Conservation (phyloP, 2,888 invertebrate species). For the Sarcophaga rosellei region DNA sequence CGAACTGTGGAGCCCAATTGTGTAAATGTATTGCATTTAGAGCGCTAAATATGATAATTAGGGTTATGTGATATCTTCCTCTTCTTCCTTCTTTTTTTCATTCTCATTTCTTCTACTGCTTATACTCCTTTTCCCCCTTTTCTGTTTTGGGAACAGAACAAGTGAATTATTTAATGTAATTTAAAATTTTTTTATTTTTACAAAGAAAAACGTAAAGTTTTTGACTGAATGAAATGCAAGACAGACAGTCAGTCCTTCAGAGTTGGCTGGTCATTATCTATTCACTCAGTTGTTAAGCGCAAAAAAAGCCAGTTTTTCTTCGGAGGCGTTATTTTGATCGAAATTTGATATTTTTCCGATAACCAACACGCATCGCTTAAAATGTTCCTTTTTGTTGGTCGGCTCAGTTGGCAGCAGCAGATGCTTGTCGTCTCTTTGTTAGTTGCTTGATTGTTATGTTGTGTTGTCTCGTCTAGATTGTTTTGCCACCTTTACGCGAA, state of each 20-base stretch:
- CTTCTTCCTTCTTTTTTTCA: conserved; percentile 1
- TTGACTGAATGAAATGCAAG: conserved; percentile 21
- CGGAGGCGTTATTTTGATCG: conserved; percentile 79
- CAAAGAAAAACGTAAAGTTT: background rate
- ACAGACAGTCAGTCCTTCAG: conserved; percentile 40
- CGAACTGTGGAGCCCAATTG: conserved; percentile 10
- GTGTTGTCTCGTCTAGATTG: conserved; percentile 59
- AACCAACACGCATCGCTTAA: conserved; percentile 73
- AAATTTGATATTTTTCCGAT: conserved; percentile 81
- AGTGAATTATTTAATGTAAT: conserved; percentile 51
- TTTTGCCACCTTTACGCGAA: conserved; percentile 71
- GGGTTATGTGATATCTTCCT: conserved; percentile 75
- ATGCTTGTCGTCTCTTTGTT: conserved; percentile 58
- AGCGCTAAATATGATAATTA: conserved; percentile 81
- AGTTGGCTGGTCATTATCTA: conserved; percentile 39
- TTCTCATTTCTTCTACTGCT: background rate
- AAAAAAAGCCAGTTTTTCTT: conserved; percentile 46
- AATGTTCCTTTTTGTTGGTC: background rate
- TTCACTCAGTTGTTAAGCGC: conserved; percentile 6
- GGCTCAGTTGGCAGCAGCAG: conserved; percentile 52
- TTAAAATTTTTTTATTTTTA: conserved; percentile 44
- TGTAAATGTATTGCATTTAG: conserved; percentile 77
- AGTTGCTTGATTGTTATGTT: conserved; percentile 40
- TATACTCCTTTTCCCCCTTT: background rate
- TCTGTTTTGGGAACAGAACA: conserved; percentile 34